phyloP scores from a whole-genome alignment of 2,113 vertebrate species.

The Motacilla alba region DNA sequence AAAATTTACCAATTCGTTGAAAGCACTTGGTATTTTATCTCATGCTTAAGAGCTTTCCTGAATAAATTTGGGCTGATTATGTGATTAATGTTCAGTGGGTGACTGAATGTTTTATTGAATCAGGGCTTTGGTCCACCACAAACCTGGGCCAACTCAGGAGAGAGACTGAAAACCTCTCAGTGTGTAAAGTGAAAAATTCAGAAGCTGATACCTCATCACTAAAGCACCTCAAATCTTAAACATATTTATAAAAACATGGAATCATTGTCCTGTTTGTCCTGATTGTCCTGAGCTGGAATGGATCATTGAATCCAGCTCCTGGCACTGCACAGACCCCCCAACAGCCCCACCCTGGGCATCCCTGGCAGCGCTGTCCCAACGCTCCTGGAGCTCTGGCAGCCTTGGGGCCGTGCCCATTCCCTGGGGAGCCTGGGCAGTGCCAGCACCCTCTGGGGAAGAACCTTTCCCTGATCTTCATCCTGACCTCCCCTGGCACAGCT shows the following conservation, averaged over 20 bases:
- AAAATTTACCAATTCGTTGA: neutral
- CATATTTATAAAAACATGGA: neutral
- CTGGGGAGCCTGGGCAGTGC: neutral
- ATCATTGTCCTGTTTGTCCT: neutral
- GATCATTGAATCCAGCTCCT: accelerated
- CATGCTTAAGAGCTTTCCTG: neutral
- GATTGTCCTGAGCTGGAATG: neutral
- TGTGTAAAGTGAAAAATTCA: neutral
- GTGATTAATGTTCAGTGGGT: neutral
- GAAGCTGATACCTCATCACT: neutral
- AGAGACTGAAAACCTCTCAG: neutral
- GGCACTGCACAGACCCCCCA: neutral
- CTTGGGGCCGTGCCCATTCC: neutral
- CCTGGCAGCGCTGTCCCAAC: neutral
- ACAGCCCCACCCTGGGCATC: neutral
- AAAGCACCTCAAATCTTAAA: neutral
- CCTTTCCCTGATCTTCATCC: accelerated
- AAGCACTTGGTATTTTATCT: neutral
- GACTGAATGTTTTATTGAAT: neutral
- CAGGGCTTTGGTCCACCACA: neutral
- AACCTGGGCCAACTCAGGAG: neutral
- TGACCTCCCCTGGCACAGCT: accelerated
- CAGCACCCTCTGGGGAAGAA: neutral
- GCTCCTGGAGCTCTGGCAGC: neutral
- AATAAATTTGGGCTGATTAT: neutral